phyloP scores from a whole-genome alignment of 2,888 invertebrate species.

The Scaptomyza parva region DNA sequence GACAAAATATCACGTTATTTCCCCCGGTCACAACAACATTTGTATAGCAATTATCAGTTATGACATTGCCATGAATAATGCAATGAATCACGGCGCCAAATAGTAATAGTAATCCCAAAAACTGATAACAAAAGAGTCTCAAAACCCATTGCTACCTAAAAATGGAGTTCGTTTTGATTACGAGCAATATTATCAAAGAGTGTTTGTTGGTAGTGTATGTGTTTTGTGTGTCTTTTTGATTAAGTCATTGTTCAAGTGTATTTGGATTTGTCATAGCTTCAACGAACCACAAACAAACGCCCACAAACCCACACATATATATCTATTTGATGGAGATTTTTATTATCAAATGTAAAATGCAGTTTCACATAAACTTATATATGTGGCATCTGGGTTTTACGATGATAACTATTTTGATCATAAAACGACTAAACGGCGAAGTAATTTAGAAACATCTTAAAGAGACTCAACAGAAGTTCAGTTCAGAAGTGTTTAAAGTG shows the following conservation, averaged over 20 bases:
- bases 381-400: too few relatives aligned
- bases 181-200: constrained; percentile 33
- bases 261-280: constrained; percentile 41
- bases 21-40: not conserved
- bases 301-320: constrained; percentile 2
- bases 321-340: constrained; percentile 30
- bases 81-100: constrained; percentile 35
- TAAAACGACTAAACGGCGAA: too few relatives aligned
- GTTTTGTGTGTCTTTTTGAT: constrained; percentile 48
- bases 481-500: not conserved
- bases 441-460: too few relatives aligned
- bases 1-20: not conserved
- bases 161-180: constrained; percentile 1
- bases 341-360: constrained; percentile 47
- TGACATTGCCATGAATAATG: constrained; percentile 20
- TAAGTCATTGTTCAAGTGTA: constrained; percentile 46
- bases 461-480: too few relatives aligned
- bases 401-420: too few relatives aligned
- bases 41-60: constrained; percentile 11
- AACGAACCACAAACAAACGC: constrained; percentile 15
- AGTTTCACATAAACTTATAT: too few relatives aligned
- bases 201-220: not conserved
- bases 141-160: constrained; percentile 9
- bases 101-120: constrained; percentile 24
- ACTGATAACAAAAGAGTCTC: constrained; percentile 25